Conservation (phyloP, 2,888 invertebrate genomes). For the Drosophila anceps region DNA sequence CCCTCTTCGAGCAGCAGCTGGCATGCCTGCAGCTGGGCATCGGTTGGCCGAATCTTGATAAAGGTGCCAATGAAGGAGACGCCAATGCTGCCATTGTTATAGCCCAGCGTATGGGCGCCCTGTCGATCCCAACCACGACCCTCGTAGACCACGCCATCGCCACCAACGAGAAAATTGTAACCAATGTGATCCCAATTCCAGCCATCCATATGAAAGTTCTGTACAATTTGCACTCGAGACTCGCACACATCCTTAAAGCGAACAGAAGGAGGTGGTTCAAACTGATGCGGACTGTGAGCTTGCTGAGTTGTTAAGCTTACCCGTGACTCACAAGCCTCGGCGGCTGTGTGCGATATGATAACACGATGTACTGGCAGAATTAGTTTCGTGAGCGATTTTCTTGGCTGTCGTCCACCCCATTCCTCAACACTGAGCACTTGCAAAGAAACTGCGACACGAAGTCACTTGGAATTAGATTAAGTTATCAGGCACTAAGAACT, state of each 20-base stretch:
- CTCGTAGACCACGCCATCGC: conserved; percentile 90
- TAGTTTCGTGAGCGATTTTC: conserved; percentile 85
- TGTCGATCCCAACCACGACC: conserved; percentile 91
- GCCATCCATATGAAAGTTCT: conserved; percentile 89
- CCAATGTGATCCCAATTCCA: conserved; percentile 89
- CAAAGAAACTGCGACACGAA: conserved; percentile 76
- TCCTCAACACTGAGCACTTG: conserved; percentile 87
- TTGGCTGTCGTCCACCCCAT: conserved; percentile 90
- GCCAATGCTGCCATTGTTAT: conserved; percentile 89
- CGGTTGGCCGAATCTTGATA: conserved; percentile 86
- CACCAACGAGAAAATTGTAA: conserved; percentile 92
- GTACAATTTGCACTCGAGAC: conserved; percentile 85
- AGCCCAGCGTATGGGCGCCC: conserved; percentile 90
- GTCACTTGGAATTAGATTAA: conserved; percentile 29
- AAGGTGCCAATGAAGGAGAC: conserved; percentile 92
- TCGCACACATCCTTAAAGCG: conserved; percentile 86
- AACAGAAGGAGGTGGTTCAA: neutral
- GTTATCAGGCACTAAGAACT: conserved; percentile 20
- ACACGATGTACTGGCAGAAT: conserved; percentile 86
- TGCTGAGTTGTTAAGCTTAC: conserved; percentile 76
- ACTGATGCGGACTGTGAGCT: neutral
- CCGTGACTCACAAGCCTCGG: conserved; percentile 87
- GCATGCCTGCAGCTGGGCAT: conserved; percentile 87
- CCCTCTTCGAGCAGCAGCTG: conserved; percentile 88
- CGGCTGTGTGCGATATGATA: conserved; percentile 89